Base-by-base conservation (phyloP, 2,797 vertebrate genomes). In the Leuciscus waleckii region DNA sequence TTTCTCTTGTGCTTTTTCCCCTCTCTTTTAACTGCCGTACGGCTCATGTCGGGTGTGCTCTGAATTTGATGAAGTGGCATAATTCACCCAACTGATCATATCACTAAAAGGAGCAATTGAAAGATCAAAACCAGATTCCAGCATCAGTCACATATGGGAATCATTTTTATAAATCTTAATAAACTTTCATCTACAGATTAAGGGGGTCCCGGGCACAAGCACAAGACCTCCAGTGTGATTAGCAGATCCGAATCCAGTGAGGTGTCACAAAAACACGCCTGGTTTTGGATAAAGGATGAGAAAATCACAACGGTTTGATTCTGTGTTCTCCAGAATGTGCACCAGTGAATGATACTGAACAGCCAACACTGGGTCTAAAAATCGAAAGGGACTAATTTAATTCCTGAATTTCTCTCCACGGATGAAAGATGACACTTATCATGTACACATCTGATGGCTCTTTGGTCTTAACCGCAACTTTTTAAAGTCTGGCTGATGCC, bases 61-160 rank as follows among this genome's bases (percentile, higher is more conserved):
- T 94, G 93, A 95, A 95, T 95, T 91, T 95, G 91, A 95, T 94
- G 92, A 93, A 94, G 92, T 89, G 82, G 90, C 92, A 92, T 93
- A 90, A 94, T 95, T 94, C 91, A 86, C 91, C 91, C 89, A 89
- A 91, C 88, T 88, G 92, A 94, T 95, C 93, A 92, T 94, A 95
- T 95, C 94, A 89, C 93, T 88, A 89, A 92, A 92, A 92, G 90
- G 89, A 93, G 90, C 91, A 92, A 94, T 93, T 91, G 90, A 83
- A 87, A 94, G 92, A 95, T 94, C 93, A 94, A 93, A 92, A 93
- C 90, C 92, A 94, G 92, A 94, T 91, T 91, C 89, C 89, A 76
- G 87, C 91, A 90, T 89, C 91, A 90, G 92, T 91, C 91, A 93
- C 94, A 96, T 93, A 92, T 96, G 95, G 95, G 91, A 95, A 84